Evolutionary conservation across 2,888 invertebrate genomes (phyloP).

Genomic region (Xanthorhoe spadicearia): DNA sequence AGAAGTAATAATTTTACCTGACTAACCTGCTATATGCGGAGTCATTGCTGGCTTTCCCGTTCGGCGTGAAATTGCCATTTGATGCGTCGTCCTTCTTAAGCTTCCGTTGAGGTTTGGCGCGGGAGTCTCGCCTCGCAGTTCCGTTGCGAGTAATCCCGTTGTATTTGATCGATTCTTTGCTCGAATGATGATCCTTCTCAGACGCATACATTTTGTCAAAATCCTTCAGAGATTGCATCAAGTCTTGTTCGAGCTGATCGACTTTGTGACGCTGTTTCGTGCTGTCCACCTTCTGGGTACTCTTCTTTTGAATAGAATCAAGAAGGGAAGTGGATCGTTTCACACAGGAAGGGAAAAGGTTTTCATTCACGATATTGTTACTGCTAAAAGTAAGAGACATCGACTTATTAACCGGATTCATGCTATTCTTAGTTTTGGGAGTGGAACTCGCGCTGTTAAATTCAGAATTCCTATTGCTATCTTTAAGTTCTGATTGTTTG

Average conservation of each 20-base stretch:
- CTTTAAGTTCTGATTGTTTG: conserved; percentile 66
- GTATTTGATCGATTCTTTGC: conserved; percentile 59
- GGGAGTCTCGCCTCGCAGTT: conserved; percentile 63
- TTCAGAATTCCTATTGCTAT: conserved; percentile 66
- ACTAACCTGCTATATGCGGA: conserved; percentile 94
- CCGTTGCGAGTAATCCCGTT: conserved; percentile 57
- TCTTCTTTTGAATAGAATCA: conserved; percentile 81
- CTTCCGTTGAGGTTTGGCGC: conserved; percentile 66
- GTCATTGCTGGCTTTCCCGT: conserved; percentile 83
- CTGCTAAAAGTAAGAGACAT: conserved; percentile 85
- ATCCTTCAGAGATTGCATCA: conserved; percentile 81
- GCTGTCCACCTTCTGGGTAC: conserved; percentile 61
- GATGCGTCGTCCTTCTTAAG: conserved; percentile 64
- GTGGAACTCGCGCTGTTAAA: conserved; percentile 69
- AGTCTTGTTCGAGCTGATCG: conserved; percentile 77
- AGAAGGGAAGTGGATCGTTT: conserved; percentile 85
- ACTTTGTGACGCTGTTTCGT: conserved; percentile 76
- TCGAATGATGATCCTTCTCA: conserved; percentile 64
- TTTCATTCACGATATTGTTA: conserved; percentile 78
- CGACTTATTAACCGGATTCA: conserved; percentile 80
- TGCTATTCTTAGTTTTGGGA: conserved; percentile 68
- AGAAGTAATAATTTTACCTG: conserved; percentile 66
- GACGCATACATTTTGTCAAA: conserved; percentile 79
- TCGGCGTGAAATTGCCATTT: conserved; percentile 74
- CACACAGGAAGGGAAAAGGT: conserved; percentile 80